Evolutionary conservation across 1,140 invertebrate genomes (phyloP).

Genomic region (Stenopsyche tienmushanensis): DNA sequence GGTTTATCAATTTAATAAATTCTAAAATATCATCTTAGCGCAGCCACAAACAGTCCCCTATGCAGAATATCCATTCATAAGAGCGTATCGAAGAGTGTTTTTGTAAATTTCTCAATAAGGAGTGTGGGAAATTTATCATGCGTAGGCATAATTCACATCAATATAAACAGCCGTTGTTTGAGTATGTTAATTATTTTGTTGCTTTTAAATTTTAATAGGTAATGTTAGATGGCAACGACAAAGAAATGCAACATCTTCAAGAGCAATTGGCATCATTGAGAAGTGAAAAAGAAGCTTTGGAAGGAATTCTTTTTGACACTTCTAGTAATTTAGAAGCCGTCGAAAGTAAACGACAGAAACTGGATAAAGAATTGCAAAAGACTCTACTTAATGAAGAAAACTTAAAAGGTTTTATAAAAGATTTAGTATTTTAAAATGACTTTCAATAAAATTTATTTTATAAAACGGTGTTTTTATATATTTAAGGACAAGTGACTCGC

Average conservation of each 20-base stretch:
- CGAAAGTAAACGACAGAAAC: slow-evolving; percentile 67
- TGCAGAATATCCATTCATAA: too few species aligned
- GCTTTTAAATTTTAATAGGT: slow-evolving; percentile 61
- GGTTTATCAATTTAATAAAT: slow-evolving; percentile 30
- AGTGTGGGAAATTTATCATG: too few species aligned
- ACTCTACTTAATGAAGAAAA: slow-evolving; percentile 73
- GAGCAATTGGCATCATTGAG: slow-evolving; percentile 72
- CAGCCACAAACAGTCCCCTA: too few species aligned
- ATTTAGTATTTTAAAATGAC: too few species aligned
- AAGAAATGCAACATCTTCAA: slow-evolving; percentile 74
- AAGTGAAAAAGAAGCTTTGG: slow-evolving; percentile 78
- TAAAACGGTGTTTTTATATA: slow-evolving; percentile 2
- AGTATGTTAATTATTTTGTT: too few species aligned
- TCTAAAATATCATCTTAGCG: slow-evolving; percentile 6
- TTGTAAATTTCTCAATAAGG: too few species aligned
- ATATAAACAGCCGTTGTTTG: too few species aligned
- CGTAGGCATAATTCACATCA: too few species aligned
- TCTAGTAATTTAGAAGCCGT: slow-evolving; percentile 75
- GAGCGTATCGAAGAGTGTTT: too few species aligned
- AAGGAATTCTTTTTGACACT: slow-evolving; percentile 78
- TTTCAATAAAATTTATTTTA: too few species aligned
- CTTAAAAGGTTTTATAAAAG: slow-evolving; percentile 68
- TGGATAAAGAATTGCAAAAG: slow-evolving; percentile 77
- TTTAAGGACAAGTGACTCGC: slow-evolving; percentile 59
- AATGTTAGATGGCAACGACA: slow-evolving; percentile 71